Evolutionary conservation across 2,888 invertebrate genomes (phyloP), one percentile per base, ranked within the genome.

Genomic region (Desoria tigrina): DNA sequence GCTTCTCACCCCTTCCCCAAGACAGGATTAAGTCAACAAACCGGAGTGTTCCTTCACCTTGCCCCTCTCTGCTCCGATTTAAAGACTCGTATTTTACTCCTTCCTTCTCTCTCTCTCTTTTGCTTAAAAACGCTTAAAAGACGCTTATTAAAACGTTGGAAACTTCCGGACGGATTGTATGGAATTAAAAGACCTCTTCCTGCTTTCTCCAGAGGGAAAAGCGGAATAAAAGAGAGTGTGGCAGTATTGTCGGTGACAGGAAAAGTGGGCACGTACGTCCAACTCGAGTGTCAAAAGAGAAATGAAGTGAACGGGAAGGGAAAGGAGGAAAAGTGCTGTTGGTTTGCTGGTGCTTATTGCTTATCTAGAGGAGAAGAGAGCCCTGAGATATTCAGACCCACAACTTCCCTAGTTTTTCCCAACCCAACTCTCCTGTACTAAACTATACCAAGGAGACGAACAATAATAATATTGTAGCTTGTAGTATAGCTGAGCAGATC

Each of bases 341-440:
- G 69, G 73, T 71, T 64, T 58, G 65, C 67, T 67, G 70, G 55
- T 73, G 73, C 68, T 73, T 68, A 63, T 66, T 69, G 71, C 68
- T 65, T 65, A 37, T 37, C 42, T 72, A 62, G n/a, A n/a, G n/a
- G n/a, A n/a, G n/a, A n/a, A n/a, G n/a, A n/a, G n/a, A n/a, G 71
- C 66, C 53, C 64, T 32, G 11, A 32, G 32, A 32, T 32, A 32
- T 32, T 4, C 32, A 4, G 32, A 32, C 32, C 32, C 32, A 32
- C 32, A 7, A 11, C 32, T 32, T 7, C n/a, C n/a, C n/a, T 65
- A 61, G 63, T 51, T 27, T 63, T 18, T 51, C 53, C 4, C 18
- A 21, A 63, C 50, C 42, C 50, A 60, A 64, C 37, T 37, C 51
- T 32, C 11, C 4, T 32, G 11, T 32, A 32, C 32, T 7, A 4